Evolutionary conservation across 1,140 invertebrate species (phyloP).

Genomic region (Drosophila insularis): DNA sequence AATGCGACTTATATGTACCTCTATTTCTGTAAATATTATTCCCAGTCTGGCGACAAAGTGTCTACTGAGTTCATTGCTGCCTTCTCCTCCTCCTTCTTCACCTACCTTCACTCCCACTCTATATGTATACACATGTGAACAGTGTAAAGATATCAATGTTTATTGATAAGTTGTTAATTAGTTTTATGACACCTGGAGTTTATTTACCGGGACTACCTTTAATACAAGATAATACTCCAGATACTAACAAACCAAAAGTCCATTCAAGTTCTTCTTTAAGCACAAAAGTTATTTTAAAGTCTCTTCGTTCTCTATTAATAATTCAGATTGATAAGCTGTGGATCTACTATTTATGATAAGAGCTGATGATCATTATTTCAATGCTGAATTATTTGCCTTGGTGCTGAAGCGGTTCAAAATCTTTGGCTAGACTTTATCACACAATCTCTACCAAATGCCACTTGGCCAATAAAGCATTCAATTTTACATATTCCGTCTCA

Average conservation of each 20-base stretch:
- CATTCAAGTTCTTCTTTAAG: neutral
- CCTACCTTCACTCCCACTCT: conserved; percentile 3
- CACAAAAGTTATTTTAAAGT: neutral
- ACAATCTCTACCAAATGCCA: no score
- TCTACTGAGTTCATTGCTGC: conserved; percentile 52
- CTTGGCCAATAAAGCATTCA: no score
- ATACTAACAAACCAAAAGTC: conserved; percentile 8
- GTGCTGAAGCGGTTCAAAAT: no score
- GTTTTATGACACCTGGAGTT: conserved; percentile 50
- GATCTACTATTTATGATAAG: no score
- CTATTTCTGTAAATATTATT: conserved; percentile 23
- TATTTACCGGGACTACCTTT: conserved; percentile 68
- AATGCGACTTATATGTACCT: conserved; percentile 29
- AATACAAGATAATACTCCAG: conserved; percentile 46
- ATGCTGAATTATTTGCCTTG: no score
- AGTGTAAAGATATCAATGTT: conserved; percentile 22
- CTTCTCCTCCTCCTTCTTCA: conserved; percentile 23
- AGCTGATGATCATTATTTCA: no score
- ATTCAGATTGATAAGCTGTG: no score
- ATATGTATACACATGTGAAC: neutral
- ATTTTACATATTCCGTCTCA: no score
- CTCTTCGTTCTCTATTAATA: no score
- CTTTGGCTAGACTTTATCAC: no score
- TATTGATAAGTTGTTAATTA: conserved; percentile 77
- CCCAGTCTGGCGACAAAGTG: conserved; percentile 56